Evolutionary conservation across 2,113 vertebrate genomes (phyloP).

Genomic region (Phoenicopterus ruber): DNA sequence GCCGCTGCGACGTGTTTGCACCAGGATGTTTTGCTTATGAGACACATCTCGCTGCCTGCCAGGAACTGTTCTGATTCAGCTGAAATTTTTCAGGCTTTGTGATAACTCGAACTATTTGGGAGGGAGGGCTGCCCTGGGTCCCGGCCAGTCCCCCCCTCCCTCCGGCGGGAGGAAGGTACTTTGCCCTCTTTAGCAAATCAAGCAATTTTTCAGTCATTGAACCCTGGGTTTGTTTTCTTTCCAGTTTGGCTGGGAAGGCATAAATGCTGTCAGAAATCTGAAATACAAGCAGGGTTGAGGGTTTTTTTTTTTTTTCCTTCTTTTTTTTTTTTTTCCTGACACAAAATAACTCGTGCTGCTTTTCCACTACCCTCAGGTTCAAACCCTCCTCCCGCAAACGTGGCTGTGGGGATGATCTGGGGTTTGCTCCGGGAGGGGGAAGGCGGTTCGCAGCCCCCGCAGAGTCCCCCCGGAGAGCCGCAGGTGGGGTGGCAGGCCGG

Average conservation of each 20-base stretch:
- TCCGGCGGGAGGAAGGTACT: not conserved
- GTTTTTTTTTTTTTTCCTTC: not conserved
- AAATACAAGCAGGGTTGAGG: not conserved
- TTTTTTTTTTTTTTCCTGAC: not conserved
- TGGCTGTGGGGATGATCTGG: not conserved
- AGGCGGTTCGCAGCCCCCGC: not conserved
- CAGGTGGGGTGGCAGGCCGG: rapidly evolving
- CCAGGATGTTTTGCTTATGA: not conserved
- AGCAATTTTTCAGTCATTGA: not conserved
- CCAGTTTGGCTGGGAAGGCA: not conserved
- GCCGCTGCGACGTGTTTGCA: not conserved
- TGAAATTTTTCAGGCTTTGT: not conserved
- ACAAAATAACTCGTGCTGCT: not conserved
- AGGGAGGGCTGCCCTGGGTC: not conserved
- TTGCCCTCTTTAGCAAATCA: not conserved
- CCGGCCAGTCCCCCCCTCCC: not conserved
- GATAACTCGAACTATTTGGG: not conserved
- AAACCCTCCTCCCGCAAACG: not conserved
- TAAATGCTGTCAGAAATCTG: not conserved
- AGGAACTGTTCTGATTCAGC: not conserved
- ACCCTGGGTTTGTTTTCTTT: not conserved
- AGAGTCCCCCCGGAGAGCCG: not conserved
- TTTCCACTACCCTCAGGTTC: not conserved
- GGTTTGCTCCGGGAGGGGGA: not conserved
- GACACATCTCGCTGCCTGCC: not conserved